Base-by-base conservation (phyloP, 35 echinoderm and acorn worm species). In the Ophioderma brevispina region DNA sequence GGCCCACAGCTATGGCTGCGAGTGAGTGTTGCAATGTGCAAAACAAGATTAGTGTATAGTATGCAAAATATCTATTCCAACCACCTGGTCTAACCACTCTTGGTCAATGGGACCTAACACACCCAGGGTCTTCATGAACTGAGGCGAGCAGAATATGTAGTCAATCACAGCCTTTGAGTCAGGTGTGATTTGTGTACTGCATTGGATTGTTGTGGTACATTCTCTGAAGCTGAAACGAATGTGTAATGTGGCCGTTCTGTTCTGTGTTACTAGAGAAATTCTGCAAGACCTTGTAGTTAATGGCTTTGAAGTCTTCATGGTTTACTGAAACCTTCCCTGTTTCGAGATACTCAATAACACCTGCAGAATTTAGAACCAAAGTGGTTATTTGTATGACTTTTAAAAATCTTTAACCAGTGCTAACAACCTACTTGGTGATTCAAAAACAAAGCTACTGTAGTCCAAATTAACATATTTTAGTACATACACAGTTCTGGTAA, bases 101-200 rank as follows among this genome's bases (percentile, higher is more conserved):
- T 76, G 64, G 49, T 98, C 94, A 46, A 95, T 86, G 4, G 96
- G 93, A 8, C 93, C 96, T 0, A 95, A 55, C 31, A 90, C 87
- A 30, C 96, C 96, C 30, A 98, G 86, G 42, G 85, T 82, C 76
- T 77, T 55, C 90, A 95, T 98, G 49, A 85, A 90, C 23, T 95
- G 64, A 39, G 86, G 40, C 0, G 96, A 93, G 75, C 64, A 93
- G 76, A 95, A 95, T 35, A 98, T 95, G 88, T 98, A 98, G 79
- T 98, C 96, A 33, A 98, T 98, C 30, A 95, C 86, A 6, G 93
- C 96, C 39, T 98, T 98, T 87, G 95, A 98, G 28, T 98, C 96
- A 64, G 40, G 96, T 98, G 90, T 92, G 93, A 80, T 98, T 95
- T 49, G 96, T 98, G 94, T 82, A 95, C 39, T 94, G 90, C 90